These are phyloP conservation scores for Zele albiditarsus DNA, from an alignment of 2,888 invertebrate genomes.

Conservation along the genomic window DNA sequence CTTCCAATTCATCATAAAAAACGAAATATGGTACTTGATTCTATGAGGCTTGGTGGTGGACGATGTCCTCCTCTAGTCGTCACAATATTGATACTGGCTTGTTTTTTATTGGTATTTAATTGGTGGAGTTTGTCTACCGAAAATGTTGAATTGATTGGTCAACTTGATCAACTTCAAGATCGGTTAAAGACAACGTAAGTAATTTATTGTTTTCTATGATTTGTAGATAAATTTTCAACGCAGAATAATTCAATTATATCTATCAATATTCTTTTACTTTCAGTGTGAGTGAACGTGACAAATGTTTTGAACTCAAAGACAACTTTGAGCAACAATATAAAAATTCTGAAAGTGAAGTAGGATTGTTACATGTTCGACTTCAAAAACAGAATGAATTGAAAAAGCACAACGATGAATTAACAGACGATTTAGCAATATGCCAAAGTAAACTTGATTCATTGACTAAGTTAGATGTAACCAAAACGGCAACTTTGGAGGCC, in stretches of 20 bases:
- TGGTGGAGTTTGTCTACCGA: conserved; percentile 70
- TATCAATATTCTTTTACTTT: background rate
- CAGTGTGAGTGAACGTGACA: conserved; percentile 69
- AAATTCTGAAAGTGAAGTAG: conserved; percentile 59
- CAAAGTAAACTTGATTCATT: conserved; percentile 65
- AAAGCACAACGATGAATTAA: conserved; percentile 58
- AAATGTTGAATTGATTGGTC: conserved; percentile 67
- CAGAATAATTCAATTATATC: conserved; percentile 8
- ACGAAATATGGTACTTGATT: conserved; percentile 65
- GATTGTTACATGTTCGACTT: conserved; percentile 60
- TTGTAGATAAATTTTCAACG: background rate
- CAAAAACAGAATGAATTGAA: conserved; percentile 61
- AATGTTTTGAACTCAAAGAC: conserved; percentile 63
- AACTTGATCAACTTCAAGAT: conserved; percentile 69
- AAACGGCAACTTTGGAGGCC: conserved; percentile 61
- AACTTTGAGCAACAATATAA: conserved; percentile 61
- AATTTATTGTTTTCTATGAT: background rate
- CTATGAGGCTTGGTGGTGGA: conserved; percentile 70
- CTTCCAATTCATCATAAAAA: conserved; percentile 15
- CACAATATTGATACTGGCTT: conserved; percentile 65
- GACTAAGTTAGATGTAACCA: conserved; percentile 60
- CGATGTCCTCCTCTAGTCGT: conserved; percentile 70
- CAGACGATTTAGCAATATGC: conserved; percentile 63
- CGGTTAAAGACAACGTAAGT: conserved; percentile 68
- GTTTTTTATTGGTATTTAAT: conserved; percentile 68